A percentile compares a stretch with the other conserved stretches of the same genome.
Conservation (phyloP, 2,113 vertebrate species). For the Phainopepla nitens region DNA sequence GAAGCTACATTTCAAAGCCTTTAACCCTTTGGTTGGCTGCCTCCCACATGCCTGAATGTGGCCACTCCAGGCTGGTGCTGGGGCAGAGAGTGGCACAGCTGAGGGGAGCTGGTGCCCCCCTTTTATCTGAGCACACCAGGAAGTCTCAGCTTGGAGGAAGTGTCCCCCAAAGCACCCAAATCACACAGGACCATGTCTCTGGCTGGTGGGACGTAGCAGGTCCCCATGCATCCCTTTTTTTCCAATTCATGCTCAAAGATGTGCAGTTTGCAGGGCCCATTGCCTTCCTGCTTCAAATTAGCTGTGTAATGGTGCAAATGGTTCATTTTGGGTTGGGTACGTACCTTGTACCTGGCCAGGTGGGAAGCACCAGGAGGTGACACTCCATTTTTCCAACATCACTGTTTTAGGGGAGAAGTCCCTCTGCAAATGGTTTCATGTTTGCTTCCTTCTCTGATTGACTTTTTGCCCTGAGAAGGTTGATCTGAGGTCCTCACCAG, state of each 20-base stretch:
- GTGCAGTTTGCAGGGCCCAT: background rate
- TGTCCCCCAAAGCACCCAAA: background rate
- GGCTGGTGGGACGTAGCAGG: rapidly evolving
- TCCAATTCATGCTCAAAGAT: background rate
- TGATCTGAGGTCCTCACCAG: background rate
- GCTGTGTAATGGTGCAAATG: background rate
- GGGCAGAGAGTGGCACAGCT: background rate
- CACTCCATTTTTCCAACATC: background rate
- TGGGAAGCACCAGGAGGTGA: background rate
- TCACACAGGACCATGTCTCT: background rate
- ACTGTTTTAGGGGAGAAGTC: background rate
- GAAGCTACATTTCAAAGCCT: slow-evolving; percentile 8
- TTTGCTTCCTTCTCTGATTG: background rate
- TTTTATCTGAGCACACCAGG: rapidly evolving
- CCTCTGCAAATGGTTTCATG: background rate
- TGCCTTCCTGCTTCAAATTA: background rate
- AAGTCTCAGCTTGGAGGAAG: background rate
- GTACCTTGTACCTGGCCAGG: background rate
- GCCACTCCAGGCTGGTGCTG: background rate
- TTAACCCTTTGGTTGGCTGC: slow-evolving; percentile 3
- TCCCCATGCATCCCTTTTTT: rapidly evolving
- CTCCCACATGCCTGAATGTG: background rate
- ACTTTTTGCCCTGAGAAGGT: background rate
- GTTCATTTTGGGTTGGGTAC: rapidly evolving
- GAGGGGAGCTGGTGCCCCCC: background rate